Base-by-base conservation (phyloP, 2,888 invertebrate species). In the Hesperia comma region DNA sequence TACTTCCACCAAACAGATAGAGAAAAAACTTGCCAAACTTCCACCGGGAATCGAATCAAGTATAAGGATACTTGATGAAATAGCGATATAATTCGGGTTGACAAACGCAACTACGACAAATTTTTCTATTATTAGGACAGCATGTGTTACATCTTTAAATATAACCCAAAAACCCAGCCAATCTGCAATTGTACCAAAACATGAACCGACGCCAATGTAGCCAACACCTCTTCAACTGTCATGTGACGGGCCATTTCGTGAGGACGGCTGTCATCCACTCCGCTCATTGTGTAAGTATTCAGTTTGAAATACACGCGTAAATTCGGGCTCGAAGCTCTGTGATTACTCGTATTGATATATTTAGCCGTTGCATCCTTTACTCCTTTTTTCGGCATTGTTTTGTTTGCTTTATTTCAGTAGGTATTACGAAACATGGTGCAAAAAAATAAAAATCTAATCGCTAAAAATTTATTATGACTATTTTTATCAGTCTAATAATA, bases 221-320 rank as follows among this genome's bases (percentile, higher is more conserved):
- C 68, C 68, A 67, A 62, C 72, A 74, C 71, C 77, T 78, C 77
- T 79, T 76, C 77, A 77, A 74, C 75, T 80, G 81, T 83, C 81
- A 83, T 79, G 78, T 76, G 79, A 77, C 75, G 77, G 76, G 75
- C 82, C 82, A 78, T 79, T 84, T 85, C 81, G 78, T 79, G 77
- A 73, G 77, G 72, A 64, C 77, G 78, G 77, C 79, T 80, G 81
- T 83, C 83, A 82, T 78, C 77, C 80, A 73, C 72, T 77, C 76
- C 75, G 81, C 82, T 86, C 83, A 81, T 83, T 83, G 81, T 77
- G 73, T 82, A 77, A 80, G 80, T 84, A 81, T 79, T 83, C 74
- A 76, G 80, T 78, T 76, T 73, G 79, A 84, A 80, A 83, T 85
- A 80, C 72, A 74, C 66, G 71, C 69, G 78, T 73, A 77, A 78